These are phyloP conservation scores for Sinotaia quadrata DNA, from an alignment of 2,888 invertebrate genomes.

Conservation along the genomic window DNA sequence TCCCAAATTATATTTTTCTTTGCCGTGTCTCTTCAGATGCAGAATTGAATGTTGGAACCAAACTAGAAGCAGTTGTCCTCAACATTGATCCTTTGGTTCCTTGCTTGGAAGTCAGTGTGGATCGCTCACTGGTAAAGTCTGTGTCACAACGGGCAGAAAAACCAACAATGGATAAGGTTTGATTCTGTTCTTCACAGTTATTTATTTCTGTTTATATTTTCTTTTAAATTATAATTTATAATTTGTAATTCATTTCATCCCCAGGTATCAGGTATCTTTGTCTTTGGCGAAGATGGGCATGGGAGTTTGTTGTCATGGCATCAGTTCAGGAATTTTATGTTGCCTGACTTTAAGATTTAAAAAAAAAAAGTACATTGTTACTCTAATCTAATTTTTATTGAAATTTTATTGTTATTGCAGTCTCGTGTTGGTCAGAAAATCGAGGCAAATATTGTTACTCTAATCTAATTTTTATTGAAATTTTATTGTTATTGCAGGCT, in stretches of 20 bases:
- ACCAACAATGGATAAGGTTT: conserved; percentile 19
- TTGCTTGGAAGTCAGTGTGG: conserved; percentile 52
- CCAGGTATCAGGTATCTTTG: no score
- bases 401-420: background rate
- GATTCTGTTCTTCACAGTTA: background rate
- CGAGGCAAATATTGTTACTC: no score
- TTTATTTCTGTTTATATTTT: background rate
- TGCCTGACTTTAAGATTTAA: no score
- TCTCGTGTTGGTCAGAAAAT: conserved; percentile 46
- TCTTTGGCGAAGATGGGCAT: no score
- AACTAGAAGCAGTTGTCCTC: conserved; percentile 48
- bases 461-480: no score
- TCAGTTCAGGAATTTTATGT: no score
- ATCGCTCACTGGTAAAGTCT: conserved; percentile 38
- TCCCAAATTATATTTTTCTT: no score
- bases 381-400: no score
- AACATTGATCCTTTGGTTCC: conserved; percentile 47
- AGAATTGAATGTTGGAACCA: conserved; percentile 37
- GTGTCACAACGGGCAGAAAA: conserved; percentile 30
- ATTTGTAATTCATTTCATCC: no score
- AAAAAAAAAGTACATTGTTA: no score
- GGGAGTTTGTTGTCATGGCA: no score
- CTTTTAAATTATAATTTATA: no score
- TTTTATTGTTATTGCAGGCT: conserved; percentile 11
- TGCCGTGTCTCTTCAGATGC: conserved; percentile 25